phyloP scores from a whole-genome alignment of 2,888 invertebrate species.

The Trissonchulus sp. region DNA sequence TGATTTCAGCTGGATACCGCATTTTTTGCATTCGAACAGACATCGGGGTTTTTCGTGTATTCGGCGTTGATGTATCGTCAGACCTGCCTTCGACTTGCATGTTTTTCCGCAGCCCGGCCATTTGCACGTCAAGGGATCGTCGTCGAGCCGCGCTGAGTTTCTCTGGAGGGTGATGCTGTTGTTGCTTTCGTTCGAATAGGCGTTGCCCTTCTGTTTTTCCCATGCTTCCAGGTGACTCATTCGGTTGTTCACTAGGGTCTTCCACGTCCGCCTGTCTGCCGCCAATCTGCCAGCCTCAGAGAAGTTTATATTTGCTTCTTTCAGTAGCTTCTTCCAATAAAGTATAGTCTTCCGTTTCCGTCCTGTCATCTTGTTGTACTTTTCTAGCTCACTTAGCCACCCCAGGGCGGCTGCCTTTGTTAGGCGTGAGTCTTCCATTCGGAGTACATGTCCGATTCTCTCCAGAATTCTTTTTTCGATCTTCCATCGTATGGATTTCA shows the following conservation, averaged over 20 bases:
- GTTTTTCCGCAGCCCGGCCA: not conserved
- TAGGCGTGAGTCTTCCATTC: not conserved
- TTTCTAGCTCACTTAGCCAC: not conserved
- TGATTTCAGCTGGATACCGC: not conserved
- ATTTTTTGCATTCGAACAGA: not conserved
- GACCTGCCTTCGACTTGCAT: conserved; percentile 5
- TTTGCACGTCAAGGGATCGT: not conserved
- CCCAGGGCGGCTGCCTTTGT: conserved; percentile 9
- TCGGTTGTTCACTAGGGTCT: not conserved
- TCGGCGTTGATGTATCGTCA: not conserved
- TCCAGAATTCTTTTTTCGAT: conserved; percentile 5
- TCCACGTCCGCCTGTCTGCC: not conserved
- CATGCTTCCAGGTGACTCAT: conserved; percentile 5
- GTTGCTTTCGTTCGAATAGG: too few relatives aligned
- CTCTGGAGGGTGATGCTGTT: too few relatives aligned
- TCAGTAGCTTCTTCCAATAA: not conserved
- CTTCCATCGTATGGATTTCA: not conserved
- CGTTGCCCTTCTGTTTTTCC: too few relatives aligned
- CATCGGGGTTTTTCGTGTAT: not conserved
- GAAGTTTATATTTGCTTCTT: not conserved
- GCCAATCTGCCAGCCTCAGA: not conserved
- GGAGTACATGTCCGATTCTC: not conserved
- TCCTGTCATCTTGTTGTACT: not conserved
- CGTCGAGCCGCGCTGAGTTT: not conserved
- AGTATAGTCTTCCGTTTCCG: too few relatives aligned